These are phyloP conservation scores for Hylaeus volcanicus DNA, from an alignment of 1,140 invertebrate genomes.

Conservation along the genomic window DNA sequence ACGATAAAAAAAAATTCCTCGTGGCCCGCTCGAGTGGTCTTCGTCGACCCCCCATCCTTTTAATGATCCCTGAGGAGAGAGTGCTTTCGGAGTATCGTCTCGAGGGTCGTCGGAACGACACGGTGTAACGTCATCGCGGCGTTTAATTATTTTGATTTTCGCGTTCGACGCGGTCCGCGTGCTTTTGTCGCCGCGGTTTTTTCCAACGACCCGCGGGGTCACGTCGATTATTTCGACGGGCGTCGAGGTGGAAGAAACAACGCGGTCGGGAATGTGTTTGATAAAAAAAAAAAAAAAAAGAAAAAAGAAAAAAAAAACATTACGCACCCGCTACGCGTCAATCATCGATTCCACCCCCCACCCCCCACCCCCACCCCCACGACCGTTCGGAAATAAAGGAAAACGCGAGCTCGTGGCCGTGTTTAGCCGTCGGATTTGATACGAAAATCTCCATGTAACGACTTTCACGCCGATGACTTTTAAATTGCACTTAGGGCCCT, in stretches of 20 bases:
- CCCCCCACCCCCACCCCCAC: too few species aligned
- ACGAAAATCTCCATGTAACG: not conserved
- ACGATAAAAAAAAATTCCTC: slow-evolving; percentile 20
- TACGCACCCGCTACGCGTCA: not conserved
- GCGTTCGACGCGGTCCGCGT: slow-evolving; percentile 11
- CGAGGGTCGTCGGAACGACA: slow-evolving; percentile 14
- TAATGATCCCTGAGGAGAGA: slow-evolving; percentile 34
- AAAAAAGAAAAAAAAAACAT: too few species aligned
- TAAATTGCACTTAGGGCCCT: not conserved
- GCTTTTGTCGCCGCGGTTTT: slow-evolving; percentile 1
- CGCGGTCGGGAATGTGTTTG: slow-evolving; percentile 2
- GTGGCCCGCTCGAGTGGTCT: slow-evolving; percentile 40
- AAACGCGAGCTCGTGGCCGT: not conserved
- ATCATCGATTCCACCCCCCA: not conserved
- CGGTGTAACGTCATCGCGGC: slow-evolving; percentile 26
- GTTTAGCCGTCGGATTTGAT: not conserved
- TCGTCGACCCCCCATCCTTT: slow-evolving; percentile 17
- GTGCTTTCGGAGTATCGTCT: slow-evolving; percentile 23
- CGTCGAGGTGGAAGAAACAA: slow-evolving; percentile 9
- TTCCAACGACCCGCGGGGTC: not conserved
- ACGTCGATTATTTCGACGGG: slow-evolving; percentile 30
- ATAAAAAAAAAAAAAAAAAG: not conserved
- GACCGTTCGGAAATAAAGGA: not conserved
- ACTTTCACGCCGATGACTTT: not conserved
- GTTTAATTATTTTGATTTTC: slow-evolving; percentile 47